Evolutionary conservation across 2,113 vertebrate species (phyloP), one percentile per base, ranked within the genome.

Genomic region (Ovibos moschatus): DNA sequence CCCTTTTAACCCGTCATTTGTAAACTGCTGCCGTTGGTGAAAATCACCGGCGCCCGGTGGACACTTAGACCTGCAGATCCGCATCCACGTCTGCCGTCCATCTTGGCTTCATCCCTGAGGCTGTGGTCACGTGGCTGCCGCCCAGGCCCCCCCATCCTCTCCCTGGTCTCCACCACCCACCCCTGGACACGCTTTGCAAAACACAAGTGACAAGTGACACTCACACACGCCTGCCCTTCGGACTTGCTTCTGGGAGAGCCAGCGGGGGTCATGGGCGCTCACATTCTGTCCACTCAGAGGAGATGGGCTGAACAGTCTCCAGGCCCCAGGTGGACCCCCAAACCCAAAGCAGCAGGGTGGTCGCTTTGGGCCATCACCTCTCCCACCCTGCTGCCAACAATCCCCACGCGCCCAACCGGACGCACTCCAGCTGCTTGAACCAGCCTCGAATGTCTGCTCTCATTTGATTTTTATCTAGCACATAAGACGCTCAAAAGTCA

Each of bases 111-210:
- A 9, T 27, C 0, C 1, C 47, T 4, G 51, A 27, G 82, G 30
- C 40, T 15, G 23, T 2, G 0, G 7, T 33, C 5, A 1, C 4
- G 4, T 0, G 47, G 50, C 36, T 15, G 11, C 21, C 0, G 15
- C 0, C 47, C 71, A 5, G 14, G 2, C 2, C 23, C 11, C 1
- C 1, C n/a, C 0, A 1, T 9, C 7, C 0, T 11, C 9, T 17
- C 53, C 0, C 0, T 3, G 23, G 40, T 10, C 64, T 4, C 5
- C 2, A 1, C 15, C 19, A 33, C 50, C 13, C 3, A 21, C 33
- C 14, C 25, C 21, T 15, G 1, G 55, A 45, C 15, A 0, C 0
- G 1, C 25, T 7, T 23, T 25, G 60, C 15, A 8, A 16, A 40
- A 10, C 6, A 1, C 2, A 3, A 13, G 30, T 6, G 21, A n/a